phyloP scores from a whole-genome alignment of 2,797 vertebrate species.

The Pipistrellus pipistrellus region DNA sequence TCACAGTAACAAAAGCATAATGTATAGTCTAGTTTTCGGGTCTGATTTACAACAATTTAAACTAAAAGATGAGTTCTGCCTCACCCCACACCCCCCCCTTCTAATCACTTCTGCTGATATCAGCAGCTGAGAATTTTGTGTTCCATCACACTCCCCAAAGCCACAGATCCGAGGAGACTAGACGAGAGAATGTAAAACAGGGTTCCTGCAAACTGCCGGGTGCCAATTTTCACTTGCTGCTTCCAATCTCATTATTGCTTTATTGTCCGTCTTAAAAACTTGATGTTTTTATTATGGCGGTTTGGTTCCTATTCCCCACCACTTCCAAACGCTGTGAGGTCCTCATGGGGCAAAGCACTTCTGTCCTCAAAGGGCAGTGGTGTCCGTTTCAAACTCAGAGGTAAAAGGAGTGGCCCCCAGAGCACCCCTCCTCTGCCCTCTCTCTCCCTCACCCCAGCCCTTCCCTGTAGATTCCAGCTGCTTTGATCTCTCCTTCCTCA shows the following conservation, averaged over 20 bases:
- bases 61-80: conserved; percentile 84
- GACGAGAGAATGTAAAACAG: conserved; percentile 24
- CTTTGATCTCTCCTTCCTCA: conserved; percentile 61
- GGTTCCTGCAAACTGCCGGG: background rate
- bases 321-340: background rate
- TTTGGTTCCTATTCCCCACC: background rate
- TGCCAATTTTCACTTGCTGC: conserved; percentile 4
- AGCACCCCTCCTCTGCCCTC: background rate
- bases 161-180: conserved; percentile 54
- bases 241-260: background rate
- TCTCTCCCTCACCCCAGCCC: background rate
- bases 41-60: conserved; percentile 87
- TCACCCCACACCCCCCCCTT: conserved; percentile 66
- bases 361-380: background rate
- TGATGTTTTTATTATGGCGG: background rate
- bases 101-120: conserved; percentile 82
- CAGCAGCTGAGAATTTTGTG: conserved; percentile 82
- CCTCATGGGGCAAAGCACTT: background rate
- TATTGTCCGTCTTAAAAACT: background rate
- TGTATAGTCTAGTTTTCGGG: conserved; percentile 84
- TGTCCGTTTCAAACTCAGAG: background rate
- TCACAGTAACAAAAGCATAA: conserved; percentile 86
- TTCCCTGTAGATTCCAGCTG: background rate
- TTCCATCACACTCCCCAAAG: conserved; percentile 46
- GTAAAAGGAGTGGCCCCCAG: background rate